phyloP scores from a whole-genome alignment of 2,888 invertebrate species.

The Zygothrica quintamaculata region DNA sequence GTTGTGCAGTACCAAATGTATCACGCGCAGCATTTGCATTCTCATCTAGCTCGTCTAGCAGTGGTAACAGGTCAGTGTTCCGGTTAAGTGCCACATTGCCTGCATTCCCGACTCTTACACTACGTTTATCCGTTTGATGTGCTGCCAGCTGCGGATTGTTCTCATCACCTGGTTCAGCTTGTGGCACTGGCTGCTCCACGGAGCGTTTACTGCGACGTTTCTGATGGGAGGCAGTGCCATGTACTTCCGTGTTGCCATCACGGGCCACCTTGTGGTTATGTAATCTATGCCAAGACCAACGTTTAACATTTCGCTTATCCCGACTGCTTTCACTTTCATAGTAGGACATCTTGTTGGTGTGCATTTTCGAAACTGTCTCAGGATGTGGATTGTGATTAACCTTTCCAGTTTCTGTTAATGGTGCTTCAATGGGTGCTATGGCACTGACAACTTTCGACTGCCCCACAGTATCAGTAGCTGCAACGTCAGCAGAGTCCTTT shows the following conservation, averaged over 20 bases:
- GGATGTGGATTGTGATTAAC: constrained; percentile 25
- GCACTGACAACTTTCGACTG: too few species aligned
- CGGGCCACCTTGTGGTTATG: constrained; percentile 16
- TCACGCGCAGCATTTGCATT: too few species aligned
- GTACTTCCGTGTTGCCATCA: constrained; percentile 2
- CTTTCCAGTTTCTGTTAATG: background rate
- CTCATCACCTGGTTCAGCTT: background rate
- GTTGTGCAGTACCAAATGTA: too few species aligned
- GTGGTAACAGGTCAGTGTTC: too few species aligned
- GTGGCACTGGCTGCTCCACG: background rate
- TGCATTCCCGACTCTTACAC: constrained; percentile 53
- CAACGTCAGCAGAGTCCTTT: background rate
- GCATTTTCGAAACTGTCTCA: constrained; percentile 59
- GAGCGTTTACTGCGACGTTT: constrained; percentile 42
- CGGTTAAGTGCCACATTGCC: too few species aligned
- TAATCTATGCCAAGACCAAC: constrained; percentile 14
- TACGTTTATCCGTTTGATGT: constrained; percentile 8
- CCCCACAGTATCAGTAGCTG: too few species aligned
- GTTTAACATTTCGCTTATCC: constrained; percentile 40
- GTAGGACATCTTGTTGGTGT: constrained; percentile 52
- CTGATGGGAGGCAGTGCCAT: constrained; percentile 1
- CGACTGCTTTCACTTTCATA: constrained; percentile 40
- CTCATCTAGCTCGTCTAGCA: too few species aligned
- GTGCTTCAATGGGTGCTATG: too few species aligned
- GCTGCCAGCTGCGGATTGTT: too few species aligned